Evolutionary conservation across 2,888 invertebrate genomes (phyloP).

Genomic region (Drosophila sordidula): DNA sequence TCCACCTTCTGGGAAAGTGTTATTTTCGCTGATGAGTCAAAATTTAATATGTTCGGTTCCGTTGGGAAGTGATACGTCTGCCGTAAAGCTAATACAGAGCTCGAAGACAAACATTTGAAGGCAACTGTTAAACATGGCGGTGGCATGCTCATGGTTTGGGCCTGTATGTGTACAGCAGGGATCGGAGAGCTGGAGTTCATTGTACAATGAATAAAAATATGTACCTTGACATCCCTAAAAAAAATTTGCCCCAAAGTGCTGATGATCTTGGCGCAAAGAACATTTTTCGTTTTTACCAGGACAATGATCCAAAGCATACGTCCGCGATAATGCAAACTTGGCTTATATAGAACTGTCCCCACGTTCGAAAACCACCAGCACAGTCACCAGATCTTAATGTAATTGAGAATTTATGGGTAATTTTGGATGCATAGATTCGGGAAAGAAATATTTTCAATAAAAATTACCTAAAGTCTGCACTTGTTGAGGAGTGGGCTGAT

Average conservation of each 20-base stretch:
- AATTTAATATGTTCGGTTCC: constrained; percentile 11
- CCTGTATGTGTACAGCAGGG: too few relatives aligned
- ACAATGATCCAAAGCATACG: constrained; percentile 7
- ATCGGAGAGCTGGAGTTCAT: constrained; percentile 1
- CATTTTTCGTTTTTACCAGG: background rate
- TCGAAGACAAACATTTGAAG: background rate
- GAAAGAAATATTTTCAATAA: too few relatives aligned
- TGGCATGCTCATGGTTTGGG: too few relatives aligned
- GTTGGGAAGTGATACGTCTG: background rate
- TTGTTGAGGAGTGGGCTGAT: too few relatives aligned
- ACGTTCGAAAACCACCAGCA: background rate
- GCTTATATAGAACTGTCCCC: constrained; percentile 1
- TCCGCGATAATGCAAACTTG: background rate
- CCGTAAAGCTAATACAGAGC: constrained; percentile 1
- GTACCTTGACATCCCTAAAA: constrained; percentile 3
- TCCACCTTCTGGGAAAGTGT: constrained; percentile 1
- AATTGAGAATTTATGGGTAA: background rate
- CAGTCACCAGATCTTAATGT: background rate
- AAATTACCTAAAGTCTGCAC: too few relatives aligned
- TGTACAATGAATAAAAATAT: background rate
- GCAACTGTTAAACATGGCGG: too few relatives aligned
- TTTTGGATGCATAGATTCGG: background rate
- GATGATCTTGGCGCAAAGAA: background rate
- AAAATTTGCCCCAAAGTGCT: background rate
- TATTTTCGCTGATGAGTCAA: constrained; percentile 10